Conservation (phyloP, 2,888 invertebrate genomes). For the Mythimna impura region DNA sequence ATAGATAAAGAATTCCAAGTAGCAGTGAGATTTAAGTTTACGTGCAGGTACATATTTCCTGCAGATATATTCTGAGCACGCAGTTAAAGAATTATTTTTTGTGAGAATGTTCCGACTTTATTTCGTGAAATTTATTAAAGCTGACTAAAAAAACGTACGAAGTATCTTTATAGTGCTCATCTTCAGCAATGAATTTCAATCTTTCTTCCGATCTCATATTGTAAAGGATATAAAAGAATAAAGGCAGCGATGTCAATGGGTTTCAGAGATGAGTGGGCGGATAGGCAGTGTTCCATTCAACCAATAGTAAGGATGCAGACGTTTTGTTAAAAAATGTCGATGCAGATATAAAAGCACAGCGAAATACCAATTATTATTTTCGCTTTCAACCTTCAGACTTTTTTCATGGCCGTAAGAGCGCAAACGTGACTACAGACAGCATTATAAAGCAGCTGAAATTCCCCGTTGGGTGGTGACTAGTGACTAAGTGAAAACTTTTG, state of each 20-base stretch:
- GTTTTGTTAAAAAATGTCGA: conserved; percentile 13
- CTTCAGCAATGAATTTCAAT: conserved; percentile 26
- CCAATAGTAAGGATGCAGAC: conserved; percentile 22
- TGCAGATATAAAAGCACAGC: conserved; percentile 20
- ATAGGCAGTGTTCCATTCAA: conserved; percentile 43
- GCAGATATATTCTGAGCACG: conserved; percentile 5
- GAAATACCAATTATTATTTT: conserved; percentile 28
- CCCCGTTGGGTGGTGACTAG: conserved; percentile 30
- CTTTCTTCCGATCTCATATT: conserved; percentile 52
- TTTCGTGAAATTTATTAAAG: conserved; percentile 6
- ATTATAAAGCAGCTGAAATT: conserved; percentile 54
- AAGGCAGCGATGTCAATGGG: conserved; percentile 46
- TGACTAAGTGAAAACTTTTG: conserved; percentile 62
- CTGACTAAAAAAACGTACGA: not conserved
- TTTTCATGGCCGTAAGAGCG: conserved; percentile 50
- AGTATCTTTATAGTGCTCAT: conserved; percentile 20
- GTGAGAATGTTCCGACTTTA: not conserved
- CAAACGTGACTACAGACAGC: conserved; percentile 55
- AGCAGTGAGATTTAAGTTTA: not conserved
- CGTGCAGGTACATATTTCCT: conserved; percentile 1
- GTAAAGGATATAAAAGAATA: conserved; percentile 39
- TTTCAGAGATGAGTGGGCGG: conserved; percentile 30
- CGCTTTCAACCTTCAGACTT: conserved; percentile 36
- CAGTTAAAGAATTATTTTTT: conserved; percentile 3
- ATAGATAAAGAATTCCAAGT: conserved; percentile 15